phyloP scores from a whole-genome alignment of 2,888 invertebrate genomes.

The Caradrina clavipalpis region DNA sequence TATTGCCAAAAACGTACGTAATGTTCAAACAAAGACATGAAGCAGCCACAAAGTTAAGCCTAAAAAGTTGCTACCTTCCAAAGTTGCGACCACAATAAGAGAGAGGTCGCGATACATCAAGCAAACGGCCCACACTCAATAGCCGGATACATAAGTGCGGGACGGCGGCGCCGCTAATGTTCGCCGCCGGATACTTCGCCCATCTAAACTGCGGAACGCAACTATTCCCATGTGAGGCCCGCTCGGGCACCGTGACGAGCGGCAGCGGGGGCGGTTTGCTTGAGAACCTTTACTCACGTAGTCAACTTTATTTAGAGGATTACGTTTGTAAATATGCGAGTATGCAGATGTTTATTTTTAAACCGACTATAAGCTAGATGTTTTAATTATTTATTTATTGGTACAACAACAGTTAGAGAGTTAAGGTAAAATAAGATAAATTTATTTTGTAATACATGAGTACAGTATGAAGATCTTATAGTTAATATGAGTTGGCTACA shows the following conservation, averaged over 20 bases:
- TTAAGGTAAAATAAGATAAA: no score
- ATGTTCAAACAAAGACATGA: not conserved
- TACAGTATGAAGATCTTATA: no score
- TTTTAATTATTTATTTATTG: no score
- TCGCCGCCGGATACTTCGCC: constrained; percentile 53
- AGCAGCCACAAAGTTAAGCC: constrained; percentile 14
- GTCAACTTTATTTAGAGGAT: no score
- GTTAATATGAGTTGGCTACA: no score
- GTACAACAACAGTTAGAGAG: no score
- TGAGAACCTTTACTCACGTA: no score
- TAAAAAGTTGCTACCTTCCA: constrained; percentile 19
- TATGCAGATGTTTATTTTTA: no score
- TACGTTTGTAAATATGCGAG: no score
- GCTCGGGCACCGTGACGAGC: constrained; percentile 3
- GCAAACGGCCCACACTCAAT: constrained; percentile 50
- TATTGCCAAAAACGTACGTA: not conserved
- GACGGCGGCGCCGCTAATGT: constrained; percentile 51
- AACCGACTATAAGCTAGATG: no score
- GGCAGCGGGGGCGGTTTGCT: constrained; percentile 23
- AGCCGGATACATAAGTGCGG: constrained; percentile 32
- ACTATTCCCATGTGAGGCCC: constrained; percentile 67
- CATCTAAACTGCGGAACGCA: constrained; percentile 67
- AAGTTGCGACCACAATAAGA: constrained; percentile 40
- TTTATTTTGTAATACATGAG: no score
- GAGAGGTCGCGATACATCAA: constrained; percentile 42